A percentile compares a stretch with the other conserved stretches of the same genome.
Conservation (phyloP, 2,888 invertebrate genomes). For the Drosophila gaucha region DNA sequence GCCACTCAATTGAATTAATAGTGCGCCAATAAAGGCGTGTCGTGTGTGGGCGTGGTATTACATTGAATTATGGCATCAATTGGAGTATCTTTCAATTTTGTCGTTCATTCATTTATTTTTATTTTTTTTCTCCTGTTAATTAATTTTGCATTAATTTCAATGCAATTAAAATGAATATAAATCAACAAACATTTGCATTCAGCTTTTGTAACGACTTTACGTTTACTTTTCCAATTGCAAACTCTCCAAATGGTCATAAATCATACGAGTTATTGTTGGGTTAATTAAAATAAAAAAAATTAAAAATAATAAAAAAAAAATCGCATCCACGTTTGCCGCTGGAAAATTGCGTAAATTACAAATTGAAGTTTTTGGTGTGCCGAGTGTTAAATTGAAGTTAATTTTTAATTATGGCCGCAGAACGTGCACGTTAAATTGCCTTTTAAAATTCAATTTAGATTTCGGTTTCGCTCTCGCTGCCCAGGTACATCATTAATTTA, state of each 20-base stretch:
- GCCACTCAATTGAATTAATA: slow-evolving; percentile 58
- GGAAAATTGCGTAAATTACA: slow-evolving; percentile 54
- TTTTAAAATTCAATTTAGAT: slow-evolving; percentile 79
- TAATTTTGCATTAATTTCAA: slow-evolving; percentile 70
- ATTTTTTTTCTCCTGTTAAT: slow-evolving; percentile 39
- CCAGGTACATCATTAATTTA: slow-evolving; percentile 11
- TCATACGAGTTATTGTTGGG: slow-evolving; percentile 42
- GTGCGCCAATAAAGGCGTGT: slow-evolving; percentile 34
- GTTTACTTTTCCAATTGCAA: slow-evolving; percentile 34
- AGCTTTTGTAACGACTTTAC: not conserved
- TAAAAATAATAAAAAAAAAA: not conserved
- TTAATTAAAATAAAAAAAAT: slow-evolving; percentile 44
- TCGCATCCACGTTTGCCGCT: slow-evolving; percentile 4
- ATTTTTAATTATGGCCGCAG: slow-evolving; percentile 71
- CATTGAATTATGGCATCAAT: slow-evolving; percentile 25
- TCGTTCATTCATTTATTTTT: not conserved
- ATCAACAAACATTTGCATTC: slow-evolving; percentile 46
- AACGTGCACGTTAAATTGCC: slow-evolving; percentile 73
- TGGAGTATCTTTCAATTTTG: slow-evolving; percentile 8
- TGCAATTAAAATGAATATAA: slow-evolving; percentile 53
- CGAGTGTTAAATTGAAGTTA: slow-evolving; percentile 78
- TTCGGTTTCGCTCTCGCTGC: slow-evolving; percentile 58
- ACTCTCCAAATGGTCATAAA: slow-evolving; percentile 37
- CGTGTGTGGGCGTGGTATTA: slow-evolving; percentile 35
- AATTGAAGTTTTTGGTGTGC: slow-evolving; percentile 45